Percentiles rank a stretch among this genome's conserved stretches.
Evolutionary conservation across 1,140 invertebrate genomes (phyloP).

Genomic region (Pseudoatta argentina): DNA sequence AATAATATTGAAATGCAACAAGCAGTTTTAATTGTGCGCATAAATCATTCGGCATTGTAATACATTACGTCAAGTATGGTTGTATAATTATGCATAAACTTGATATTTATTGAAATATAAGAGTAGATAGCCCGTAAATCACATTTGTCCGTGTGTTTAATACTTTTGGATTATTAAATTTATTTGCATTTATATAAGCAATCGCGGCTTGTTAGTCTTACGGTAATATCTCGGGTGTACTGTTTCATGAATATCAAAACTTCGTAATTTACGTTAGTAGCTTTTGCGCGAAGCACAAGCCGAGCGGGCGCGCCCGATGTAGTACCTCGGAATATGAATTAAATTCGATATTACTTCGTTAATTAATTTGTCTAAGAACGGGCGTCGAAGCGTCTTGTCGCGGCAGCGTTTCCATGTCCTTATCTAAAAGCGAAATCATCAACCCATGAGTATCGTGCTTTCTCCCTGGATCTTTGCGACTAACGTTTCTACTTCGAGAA

Average conservation of each 20-base stretch:
- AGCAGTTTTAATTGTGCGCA: background rate
- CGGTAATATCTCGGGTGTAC: conserved; percentile 57
- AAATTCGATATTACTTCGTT: conserved; percentile 65
- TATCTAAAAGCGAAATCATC: conserved; percentile 39
- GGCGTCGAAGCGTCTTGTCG: conserved; percentile 47
- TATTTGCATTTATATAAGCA: conserved; percentile 65
- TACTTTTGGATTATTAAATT: conserved; percentile 63
- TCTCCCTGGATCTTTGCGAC: conserved; percentile 14
- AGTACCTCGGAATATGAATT: conserved; percentile 58
- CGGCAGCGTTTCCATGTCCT: conserved; percentile 46
- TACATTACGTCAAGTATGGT: background rate
- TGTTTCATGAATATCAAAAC: conserved; percentile 65
- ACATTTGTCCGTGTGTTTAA: conserved; percentile 24
- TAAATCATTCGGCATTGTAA: conserved; percentile 1
- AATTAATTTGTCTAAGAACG: conserved; percentile 61
- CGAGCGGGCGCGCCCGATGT: conserved; percentile 34
- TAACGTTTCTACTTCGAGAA: conserved; percentile 16
- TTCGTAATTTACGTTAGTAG: conserved; percentile 63
- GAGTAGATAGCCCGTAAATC: background rate
- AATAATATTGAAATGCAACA: background rate
- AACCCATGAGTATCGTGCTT: conserved; percentile 19
- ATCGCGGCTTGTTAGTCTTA: conserved; percentile 59
- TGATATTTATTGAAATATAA: conserved; percentile 42
- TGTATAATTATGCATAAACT: conserved; percentile 10
- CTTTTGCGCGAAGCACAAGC: conserved; percentile 42